phyloP scores from a whole-genome alignment of 2,888 invertebrate genomes.

The Galerucella calmariensis region DNA sequence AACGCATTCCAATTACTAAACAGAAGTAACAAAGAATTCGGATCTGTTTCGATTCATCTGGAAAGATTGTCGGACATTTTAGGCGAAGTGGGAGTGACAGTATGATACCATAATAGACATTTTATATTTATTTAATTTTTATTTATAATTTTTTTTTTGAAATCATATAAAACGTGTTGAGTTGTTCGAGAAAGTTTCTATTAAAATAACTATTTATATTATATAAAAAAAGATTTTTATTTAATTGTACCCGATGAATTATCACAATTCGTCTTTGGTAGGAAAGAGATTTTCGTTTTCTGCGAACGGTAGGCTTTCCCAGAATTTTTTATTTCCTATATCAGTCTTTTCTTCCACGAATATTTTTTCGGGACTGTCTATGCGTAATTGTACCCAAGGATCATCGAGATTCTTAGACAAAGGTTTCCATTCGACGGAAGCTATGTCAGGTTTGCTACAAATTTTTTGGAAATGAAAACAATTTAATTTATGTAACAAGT shows the following conservation, averaged over 20 bases:
- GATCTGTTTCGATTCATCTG: slow-evolving; percentile 75
- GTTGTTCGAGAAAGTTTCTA: slow-evolving; percentile 40
- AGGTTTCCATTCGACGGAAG: slow-evolving; percentile 42
- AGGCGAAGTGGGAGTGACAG: slow-evolving; percentile 84
- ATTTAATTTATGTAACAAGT: background rate
- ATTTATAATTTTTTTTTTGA: slow-evolving; percentile 37
- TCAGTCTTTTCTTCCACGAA: slow-evolving; percentile 63
- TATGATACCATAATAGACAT: slow-evolving; percentile 63
- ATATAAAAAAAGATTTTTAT: slow-evolving; percentile 13
- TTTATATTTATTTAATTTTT: slow-evolving; percentile 37
- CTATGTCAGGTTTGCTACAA: slow-evolving; percentile 45
- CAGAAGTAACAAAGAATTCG: slow-evolving; percentile 69
- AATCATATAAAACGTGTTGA: slow-evolving; percentile 38
- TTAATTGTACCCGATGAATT: background rate
- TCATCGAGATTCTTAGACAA: slow-evolving; percentile 42
- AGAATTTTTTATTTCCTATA: slow-evolving; percentile 71
- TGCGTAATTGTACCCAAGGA: slow-evolving; percentile 42
- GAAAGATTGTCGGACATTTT: slow-evolving; percentile 86
- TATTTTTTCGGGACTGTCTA: slow-evolving; percentile 38
- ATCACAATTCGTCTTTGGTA: slow-evolving; percentile 46
- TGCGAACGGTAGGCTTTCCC: slow-evolving; percentile 71
- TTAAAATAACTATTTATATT: slow-evolving; percentile 33
- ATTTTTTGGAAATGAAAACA: background rate
- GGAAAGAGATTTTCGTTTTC: slow-evolving; percentile 69
- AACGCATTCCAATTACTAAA: slow-evolving; percentile 85